Conservation (phyloP, 2,113 vertebrate species). For the Diadophis punctatus region DNA sequence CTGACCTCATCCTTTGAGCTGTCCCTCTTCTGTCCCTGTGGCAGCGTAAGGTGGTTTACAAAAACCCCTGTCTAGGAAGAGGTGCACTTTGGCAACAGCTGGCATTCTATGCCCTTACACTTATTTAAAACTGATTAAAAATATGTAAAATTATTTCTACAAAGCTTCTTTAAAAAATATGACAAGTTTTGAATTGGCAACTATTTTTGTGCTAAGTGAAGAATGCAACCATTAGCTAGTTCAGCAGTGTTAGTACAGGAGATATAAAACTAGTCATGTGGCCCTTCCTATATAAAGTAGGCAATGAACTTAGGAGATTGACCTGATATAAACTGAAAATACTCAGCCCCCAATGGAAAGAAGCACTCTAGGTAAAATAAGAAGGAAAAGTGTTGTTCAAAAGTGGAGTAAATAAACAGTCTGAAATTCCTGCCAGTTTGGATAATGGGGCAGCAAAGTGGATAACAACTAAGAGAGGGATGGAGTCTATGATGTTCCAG, state of each 20-base stretch:
- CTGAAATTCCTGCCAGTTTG: neutral
- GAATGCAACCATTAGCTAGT: neutral
- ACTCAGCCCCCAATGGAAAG: neutral
- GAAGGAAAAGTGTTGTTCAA: neutral
- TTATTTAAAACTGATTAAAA: neutral
- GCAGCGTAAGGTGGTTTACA: neutral
- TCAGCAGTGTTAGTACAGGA: neutral
- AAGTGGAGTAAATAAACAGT: neutral
- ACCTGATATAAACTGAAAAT: neutral
- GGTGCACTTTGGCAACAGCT: neutral
- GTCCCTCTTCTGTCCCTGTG: neutral
- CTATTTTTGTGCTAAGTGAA: neutral
- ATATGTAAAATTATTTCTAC: neutral
- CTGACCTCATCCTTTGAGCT: neutral
- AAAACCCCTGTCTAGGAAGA: neutral
- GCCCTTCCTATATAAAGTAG: neutral
- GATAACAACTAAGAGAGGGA: neutral
- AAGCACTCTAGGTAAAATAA: neutral
- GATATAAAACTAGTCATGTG: neutral
- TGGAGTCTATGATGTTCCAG: neutral
- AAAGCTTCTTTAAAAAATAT: neutral
- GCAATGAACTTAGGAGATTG: neutral
- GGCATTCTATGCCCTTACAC: neutral
- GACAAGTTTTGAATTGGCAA: neutral
- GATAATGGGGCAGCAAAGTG: neutral